Base-by-base conservation (phyloP, 2,797 vertebrate species). In the Myotis planiceps region DNA sequence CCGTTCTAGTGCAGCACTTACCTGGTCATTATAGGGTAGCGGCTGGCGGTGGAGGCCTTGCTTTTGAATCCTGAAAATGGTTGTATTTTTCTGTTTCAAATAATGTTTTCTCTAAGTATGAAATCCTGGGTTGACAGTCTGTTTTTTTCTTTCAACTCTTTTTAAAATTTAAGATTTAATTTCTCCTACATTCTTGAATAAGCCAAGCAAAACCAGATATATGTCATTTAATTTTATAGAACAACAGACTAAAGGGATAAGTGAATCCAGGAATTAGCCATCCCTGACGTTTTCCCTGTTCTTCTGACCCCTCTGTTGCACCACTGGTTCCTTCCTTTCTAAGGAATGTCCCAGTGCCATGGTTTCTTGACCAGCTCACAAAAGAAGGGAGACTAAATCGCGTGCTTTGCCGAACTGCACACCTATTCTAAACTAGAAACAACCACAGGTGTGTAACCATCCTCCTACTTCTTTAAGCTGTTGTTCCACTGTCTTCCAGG, bases 1-100 rank as follows among this genome's bases (percentile, higher is more conserved):
- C 32, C 7, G 1, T 16, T 23, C 65, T 4, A 0, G 6, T 3
- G 10, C 9, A 1, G 13, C 14, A 0, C 5, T 2, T 6, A 51
- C 27, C 13, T 18, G 6, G 32, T 5, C 0, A 25, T 16, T 10
- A 0, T 4, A 0, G 51, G 2, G 65, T 18, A 5, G 0, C 7
- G 18, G 2, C 25, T 16, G 47, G 25, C 1, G 7, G 1, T 13
- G 9, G n/a, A 2, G 51, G n/a, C 47, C 14, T 53, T 12, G 21
- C 39, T 72, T 37, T 7, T 0, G 65, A 39, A 55, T 6, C 8
- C 68, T 14, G 42, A 21, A 34, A 37, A 21, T 10, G 14, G 4
- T 32, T 27, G 16, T 18, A 1, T n/a, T 27, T 49, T n/a, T 6
- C 12, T 21, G 0, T 39, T 82, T 45, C 9, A n/a, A 63, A 49